Percentiles rank a stretch among this genome's conserved stretches.
phyloP scores from a whole-genome alignment of 2,797 vertebrate genomes.

The Brotula barbata region DNA sequence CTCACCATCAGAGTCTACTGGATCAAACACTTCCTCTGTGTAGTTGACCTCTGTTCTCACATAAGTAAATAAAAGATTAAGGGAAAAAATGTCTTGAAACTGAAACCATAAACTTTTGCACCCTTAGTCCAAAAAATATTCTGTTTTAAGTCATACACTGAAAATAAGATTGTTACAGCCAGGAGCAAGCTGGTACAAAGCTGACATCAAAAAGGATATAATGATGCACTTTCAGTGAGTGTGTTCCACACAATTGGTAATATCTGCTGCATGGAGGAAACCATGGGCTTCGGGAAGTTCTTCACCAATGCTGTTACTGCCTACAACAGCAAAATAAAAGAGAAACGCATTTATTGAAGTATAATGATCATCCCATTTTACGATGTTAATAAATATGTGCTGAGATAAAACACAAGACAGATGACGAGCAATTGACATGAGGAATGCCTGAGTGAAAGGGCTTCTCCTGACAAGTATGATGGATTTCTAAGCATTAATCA shows the following conservation, averaged over 20 bases:
- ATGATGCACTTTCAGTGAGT: conserved; percentile 94
- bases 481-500: too few relatives aligned
- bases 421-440: too few relatives aligned
- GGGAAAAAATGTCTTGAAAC: conserved; percentile 34
- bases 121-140: too few relatives aligned
- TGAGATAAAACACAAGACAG: too few relatives aligned
- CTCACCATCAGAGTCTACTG: conserved; percentile 95
- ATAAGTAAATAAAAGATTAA: conserved; percentile 87
- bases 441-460: too few relatives aligned
- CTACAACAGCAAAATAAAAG: conserved; percentile 66
- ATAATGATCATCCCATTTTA: too few relatives aligned
- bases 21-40: conserved; percentile 97
- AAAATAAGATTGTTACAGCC: background rate
- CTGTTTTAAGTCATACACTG: too few relatives aligned
- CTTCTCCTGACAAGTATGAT: too few relatives aligned
- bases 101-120: too few relatives aligned
- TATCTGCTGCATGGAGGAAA: conserved; percentile 98
- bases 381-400: too few relatives aligned
- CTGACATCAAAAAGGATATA: conserved; percentile 90
- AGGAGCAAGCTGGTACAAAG: background rate
- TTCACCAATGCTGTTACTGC: conserved; percentile 97
- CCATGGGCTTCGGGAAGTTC: conserved; percentile 98
- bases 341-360: background rate
- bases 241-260: conserved; percentile 98
- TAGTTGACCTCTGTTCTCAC: conserved; percentile 99